Conservation (phyloP, 2,113 vertebrate genomes). For the Monopterus albus region DNA sequence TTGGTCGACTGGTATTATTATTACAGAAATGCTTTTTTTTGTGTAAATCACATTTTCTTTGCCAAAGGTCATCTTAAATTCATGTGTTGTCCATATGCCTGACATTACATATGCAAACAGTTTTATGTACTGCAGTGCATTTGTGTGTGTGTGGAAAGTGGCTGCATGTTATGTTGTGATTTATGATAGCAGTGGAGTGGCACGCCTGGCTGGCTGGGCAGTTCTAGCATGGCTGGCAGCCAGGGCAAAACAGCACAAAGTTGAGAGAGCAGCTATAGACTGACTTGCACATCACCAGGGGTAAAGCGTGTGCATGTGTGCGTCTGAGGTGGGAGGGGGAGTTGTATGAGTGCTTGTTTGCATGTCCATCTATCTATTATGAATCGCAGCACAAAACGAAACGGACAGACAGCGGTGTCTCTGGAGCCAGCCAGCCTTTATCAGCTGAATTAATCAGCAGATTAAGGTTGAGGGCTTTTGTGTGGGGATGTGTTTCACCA, state of each 20-base stretch:
- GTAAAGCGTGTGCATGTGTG: slow-evolving; percentile 48
- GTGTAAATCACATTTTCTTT: background rate
- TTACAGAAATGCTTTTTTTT: background rate
- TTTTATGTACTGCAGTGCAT: slow-evolving; percentile 19
- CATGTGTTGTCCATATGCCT: slow-evolving; percentile 13
- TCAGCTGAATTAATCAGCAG: slow-evolving; percentile 69
- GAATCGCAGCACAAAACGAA: slow-evolving; percentile 48
- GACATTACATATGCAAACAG: slow-evolving; percentile 16
- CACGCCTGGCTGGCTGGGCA: slow-evolving; percentile 84
- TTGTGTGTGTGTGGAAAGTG: slow-evolving; percentile 56
- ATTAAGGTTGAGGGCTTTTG: slow-evolving; percentile 61
- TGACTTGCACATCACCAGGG: slow-evolving; percentile 75
- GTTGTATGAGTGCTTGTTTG: slow-evolving; percentile 49
- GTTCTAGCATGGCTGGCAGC: slow-evolving; percentile 85
- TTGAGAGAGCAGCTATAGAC: slow-evolving; percentile 86
- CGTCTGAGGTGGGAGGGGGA: slow-evolving; percentile 15
- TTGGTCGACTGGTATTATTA: background rate
- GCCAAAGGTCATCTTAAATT: slow-evolving; percentile 10
- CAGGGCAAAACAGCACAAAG: slow-evolving; percentile 85
- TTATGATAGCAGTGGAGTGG: slow-evolving; percentile 78
- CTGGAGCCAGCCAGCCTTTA: slow-evolving; percentile 71
- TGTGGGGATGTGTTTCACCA: slow-evolving; percentile 44
- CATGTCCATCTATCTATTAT: slow-evolving; percentile 58
- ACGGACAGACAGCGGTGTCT: slow-evolving; percentile 61
- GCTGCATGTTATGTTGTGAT: slow-evolving; percentile 80